Conservation (phyloP, 53 echinoderm and acorn worm genomes). For the Temnopleurus reevesii region DNA sequence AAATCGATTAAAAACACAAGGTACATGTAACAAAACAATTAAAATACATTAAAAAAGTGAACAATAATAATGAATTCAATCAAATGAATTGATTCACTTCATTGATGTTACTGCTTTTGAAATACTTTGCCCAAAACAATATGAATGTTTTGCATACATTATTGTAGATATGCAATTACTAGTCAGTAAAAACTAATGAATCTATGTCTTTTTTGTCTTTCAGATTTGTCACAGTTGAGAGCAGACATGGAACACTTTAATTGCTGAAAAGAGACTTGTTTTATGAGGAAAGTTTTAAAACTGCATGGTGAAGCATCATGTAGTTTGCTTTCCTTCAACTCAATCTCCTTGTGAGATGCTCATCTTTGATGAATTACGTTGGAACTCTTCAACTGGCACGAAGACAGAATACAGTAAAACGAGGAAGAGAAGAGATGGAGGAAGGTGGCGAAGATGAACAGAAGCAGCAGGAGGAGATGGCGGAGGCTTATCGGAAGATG, state of each 20-base stretch:
- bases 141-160: no score
- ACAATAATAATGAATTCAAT: no score
- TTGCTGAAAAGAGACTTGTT: not conserved
- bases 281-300: not conserved
- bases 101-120: no score
- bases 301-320: conserved; percentile 9
- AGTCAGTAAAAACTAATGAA: no score
- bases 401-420: not conserved
- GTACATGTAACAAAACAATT: no score
- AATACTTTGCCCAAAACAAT: no score
- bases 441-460: conserved; percentile 10
- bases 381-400: not conserved
- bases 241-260: not conserved
- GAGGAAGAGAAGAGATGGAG: not conserved
- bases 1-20: no score
- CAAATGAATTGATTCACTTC: no score
- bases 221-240: not conserved
- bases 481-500: conserved; percentile 35
- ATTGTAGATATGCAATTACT: no score
- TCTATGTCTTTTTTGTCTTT: not conserved
- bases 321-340: not conserved
- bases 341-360: conserved; percentile 1
- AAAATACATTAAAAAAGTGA: no score
- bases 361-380: conserved; percentile 10
- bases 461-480: conserved; percentile 15